These are phyloP conservation scores for Hepsetus odoe DNA, from an alignment of 2,113 vertebrate genomes.

Conservation along the genomic window DNA sequence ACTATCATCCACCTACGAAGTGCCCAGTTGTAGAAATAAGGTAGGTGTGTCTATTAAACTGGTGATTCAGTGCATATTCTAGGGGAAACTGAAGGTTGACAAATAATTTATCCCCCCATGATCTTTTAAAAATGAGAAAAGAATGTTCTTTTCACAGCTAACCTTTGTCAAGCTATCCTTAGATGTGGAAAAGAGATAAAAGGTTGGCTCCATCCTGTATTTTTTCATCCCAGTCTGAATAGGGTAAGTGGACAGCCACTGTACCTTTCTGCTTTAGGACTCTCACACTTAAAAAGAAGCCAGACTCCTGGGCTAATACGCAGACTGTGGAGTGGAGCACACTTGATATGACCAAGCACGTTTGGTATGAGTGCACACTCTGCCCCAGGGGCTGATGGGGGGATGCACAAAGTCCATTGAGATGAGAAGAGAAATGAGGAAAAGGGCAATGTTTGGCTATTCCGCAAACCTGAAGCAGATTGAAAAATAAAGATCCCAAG, in stretches of 20 bases:
- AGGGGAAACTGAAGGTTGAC: neutral
- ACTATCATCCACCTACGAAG: no score
- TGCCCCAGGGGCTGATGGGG: constrained; percentile 41
- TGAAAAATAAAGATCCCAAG: neutral
- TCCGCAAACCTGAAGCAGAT: constrained; percentile 24
- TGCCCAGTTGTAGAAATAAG: no score
- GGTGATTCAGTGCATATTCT: neutral
- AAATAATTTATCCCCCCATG: neutral
- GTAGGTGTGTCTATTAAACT: neutral
- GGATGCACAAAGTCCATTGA: constrained; percentile 39
- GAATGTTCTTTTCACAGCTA: neutral
- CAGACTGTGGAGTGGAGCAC: constrained; percentile 23
- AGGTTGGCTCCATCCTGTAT: neutral
- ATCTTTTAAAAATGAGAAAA: neutral
- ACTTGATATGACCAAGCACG: constrained; percentile 6
- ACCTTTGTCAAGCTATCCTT: neutral
- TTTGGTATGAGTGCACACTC: constrained; percentile 33
- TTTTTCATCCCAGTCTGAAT: neutral
- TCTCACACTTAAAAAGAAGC: neutral
- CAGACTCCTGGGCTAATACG: constrained; percentile 29
- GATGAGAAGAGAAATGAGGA: constrained; percentile 38
- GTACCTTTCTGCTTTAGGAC: neutral
- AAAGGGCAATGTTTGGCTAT: neutral
- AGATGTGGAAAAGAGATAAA: no score
- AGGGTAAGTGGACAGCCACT: neutral